Evolutionary conservation across 2,797 vertebrate genomes (phyloP).

Genomic region (Pseudocheirus occidentalis): DNA sequence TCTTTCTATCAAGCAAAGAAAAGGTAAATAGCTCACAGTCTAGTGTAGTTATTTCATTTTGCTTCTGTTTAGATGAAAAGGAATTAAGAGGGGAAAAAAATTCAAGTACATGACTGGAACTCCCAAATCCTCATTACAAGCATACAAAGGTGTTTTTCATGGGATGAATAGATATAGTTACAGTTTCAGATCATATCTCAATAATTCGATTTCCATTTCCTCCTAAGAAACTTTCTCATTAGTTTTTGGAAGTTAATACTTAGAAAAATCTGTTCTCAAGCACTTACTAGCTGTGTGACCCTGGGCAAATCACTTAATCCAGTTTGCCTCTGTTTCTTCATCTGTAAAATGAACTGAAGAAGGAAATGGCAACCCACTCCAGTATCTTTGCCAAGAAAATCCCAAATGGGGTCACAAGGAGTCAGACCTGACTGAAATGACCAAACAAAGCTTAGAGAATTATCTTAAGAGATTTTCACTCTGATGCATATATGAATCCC

Average conservation of each 20-base stretch:
- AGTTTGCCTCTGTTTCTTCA: neutral
- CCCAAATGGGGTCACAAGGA: neutral
- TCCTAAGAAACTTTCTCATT: constrained; percentile 15
- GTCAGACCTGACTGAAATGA: neutral
- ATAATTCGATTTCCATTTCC: neutral
- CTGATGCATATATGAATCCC: neutral
- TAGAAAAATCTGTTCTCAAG: neutral
- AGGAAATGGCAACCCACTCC: neutral
- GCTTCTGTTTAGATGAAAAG: neutral
- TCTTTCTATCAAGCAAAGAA: neutral
- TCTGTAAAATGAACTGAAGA: neutral
- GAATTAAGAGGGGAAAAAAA: neutral
- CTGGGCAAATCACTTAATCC: neutral
- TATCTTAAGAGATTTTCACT: constrained; percentile 12
- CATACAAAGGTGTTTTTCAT: neutral
- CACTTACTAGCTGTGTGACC: neutral
- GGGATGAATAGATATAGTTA: neutral
- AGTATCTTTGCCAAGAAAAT: neutral
- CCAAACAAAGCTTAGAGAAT: neutral
- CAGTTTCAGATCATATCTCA: neutral
- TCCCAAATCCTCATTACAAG: neutral
- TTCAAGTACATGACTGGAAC: neutral
- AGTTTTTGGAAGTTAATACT: constrained; percentile 1
- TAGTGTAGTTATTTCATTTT: neutral
- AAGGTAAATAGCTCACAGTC: neutral